A percentile compares a stretch with the other conserved stretches of the same genome.
Evolutionary conservation across 35 echinoderm and acorn worm genomes (phyloP).

Genomic region (Chiridota heheva): DNA sequence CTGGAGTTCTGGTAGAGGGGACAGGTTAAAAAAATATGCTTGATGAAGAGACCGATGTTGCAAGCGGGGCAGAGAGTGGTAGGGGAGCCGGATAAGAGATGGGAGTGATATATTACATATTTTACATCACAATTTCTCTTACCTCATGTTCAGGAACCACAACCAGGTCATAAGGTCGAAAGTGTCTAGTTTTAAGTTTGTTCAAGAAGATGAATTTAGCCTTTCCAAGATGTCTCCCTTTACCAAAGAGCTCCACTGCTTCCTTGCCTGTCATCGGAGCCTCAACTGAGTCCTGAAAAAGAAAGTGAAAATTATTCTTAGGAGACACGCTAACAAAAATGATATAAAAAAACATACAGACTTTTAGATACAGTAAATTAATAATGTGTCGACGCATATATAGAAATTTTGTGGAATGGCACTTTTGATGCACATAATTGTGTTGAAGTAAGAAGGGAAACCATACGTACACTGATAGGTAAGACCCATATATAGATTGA

Average conservation of each 20-base stretch:
- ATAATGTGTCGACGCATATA: too few relatives aligned
- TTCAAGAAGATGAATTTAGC: conserved; percentile 86
- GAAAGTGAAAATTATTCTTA: background rate
- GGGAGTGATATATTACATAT: background rate
- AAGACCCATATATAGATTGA: too few relatives aligned
- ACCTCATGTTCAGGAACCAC: conserved; percentile 94
- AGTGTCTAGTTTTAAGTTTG: conserved; percentile 60
- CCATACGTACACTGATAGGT: too few relatives aligned
- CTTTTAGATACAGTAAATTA: background rate
- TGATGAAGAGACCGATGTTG: too few relatives aligned
- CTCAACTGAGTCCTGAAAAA: conserved; percentile 8
- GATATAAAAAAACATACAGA: background rate
- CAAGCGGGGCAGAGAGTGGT: too few relatives aligned
- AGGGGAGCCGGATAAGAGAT: too few relatives aligned
- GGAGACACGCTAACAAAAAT: background rate
- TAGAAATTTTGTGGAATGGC: too few relatives aligned
- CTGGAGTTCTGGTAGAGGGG: too few relatives aligned
- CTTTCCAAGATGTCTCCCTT: conserved; percentile 85
- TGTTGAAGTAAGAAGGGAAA: too few relatives aligned
- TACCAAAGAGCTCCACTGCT: conserved; percentile 94
- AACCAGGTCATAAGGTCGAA: conserved; percentile 77
- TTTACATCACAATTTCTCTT: conserved; percentile 14
- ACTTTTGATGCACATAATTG: too few relatives aligned
- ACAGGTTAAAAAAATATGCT: too few relatives aligned
- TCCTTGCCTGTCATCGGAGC: conserved; percentile 87